These are phyloP conservation scores for Melinopterus prodromus DNA, from an alignment of 2,888 invertebrate species.

Conservation along the genomic window DNA sequence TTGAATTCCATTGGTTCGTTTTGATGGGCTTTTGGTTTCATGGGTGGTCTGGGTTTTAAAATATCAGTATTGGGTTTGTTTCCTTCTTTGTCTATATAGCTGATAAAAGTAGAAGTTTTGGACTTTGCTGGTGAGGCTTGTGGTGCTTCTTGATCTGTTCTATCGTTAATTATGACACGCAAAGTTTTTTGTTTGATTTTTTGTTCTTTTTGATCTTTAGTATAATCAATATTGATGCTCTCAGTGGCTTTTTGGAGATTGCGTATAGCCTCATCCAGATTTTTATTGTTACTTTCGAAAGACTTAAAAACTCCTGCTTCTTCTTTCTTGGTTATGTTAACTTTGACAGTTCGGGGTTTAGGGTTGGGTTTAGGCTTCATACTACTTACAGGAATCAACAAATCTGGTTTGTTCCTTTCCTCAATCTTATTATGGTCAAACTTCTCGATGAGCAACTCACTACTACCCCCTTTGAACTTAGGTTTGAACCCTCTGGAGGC, in stretches of 20 bases:
- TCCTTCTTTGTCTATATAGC: conserved; percentile 6
- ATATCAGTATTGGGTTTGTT: background rate
- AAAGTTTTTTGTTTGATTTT: background rate
- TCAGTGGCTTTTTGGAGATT: conserved; percentile 21
- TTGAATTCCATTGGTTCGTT: background rate
- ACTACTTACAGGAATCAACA: conserved; percentile 23
- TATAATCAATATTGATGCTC: conserved; percentile 1
- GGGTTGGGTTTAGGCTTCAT: conserved; percentile 28
- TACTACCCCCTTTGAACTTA: conserved; percentile 32
- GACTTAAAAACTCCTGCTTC: background rate
- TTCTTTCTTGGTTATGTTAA: background rate
- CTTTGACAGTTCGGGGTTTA: conserved; percentile 21
- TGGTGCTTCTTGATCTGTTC: background rate
- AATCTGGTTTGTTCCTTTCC: conserved; percentile 30
- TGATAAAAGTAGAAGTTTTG: conserved; percentile 9
- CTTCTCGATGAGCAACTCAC: conserved; percentile 27
- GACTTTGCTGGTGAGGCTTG: background rate
- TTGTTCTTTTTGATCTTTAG: background rate
- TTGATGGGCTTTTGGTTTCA: conserved; percentile 11
- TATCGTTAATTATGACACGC: background rate
- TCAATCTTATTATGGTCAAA: conserved; percentile 11
- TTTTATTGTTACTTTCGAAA: conserved; percentile 19
- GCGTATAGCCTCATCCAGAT: conserved; percentile 18
- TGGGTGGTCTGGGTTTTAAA: conserved; percentile 14
- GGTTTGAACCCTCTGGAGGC: conserved; percentile 20